Base-by-base conservation (phyloP, 2,888 invertebrate genomes). In the Apomyelois bistriatella region DNA sequence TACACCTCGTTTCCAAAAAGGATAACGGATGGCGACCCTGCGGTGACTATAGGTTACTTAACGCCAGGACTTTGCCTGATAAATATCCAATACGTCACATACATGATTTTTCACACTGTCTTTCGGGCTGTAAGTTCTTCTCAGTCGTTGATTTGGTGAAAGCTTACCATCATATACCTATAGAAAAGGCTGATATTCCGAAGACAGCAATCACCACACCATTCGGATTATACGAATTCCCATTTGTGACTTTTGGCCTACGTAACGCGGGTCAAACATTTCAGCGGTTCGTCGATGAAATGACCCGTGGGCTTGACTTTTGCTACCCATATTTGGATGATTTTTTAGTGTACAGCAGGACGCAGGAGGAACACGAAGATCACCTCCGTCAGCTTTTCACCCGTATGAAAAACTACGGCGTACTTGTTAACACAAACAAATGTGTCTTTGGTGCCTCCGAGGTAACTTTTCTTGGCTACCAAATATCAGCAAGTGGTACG, bases 21-120 rank as follows among this genome's bases (percentile, higher is more conserved):
- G 49, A 30, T 40, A 30, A 13, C 4, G 40, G 49, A 0, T 49
- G 49, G 49, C 49, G 49, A 4, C 49, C 38, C 10, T 49, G 40
- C 10, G 48, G 48, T 5, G 48, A 48, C 6, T 38, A 48, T 16
- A 37, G 37, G 37, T 10, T 12, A 12, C 37, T 40, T 8, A 40
- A 40, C 40, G 40, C 40, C 16, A 40, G 40, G 9, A 40, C 40
- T 8, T 13, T 40, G 1, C 40, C 40, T 3, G 40, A 40, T 9
- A 40, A 40, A 16, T 40, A 40, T 13, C 40, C 40, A 6, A 40
- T 40, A 3, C 40, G 40, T 13, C 40, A 40, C 9, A 40, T 40
- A 13, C 40, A 40, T 7, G 40, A 40, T 13, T 40, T 40, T 10
- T 15, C 40, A 9, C 40, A 40, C 6, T 6, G 6, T 7, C 40